These are phyloP conservation scores for Orestias chungarensis DNA, from an alignment of 2,797 vertebrate genomes.

Conservation along the genomic window DNA sequence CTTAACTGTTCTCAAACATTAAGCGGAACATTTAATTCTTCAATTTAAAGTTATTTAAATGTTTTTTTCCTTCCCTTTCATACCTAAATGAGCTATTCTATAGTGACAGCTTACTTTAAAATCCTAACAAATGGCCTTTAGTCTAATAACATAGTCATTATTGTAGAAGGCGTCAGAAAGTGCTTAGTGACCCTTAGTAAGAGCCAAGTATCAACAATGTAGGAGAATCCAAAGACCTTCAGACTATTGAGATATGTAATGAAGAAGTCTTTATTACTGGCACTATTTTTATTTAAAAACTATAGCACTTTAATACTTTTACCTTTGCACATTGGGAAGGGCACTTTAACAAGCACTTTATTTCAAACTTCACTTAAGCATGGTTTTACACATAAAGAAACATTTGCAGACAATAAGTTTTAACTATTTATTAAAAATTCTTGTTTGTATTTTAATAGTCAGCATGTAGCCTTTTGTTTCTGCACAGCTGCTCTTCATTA, in stretches of 20 bases:
- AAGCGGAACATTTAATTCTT: slow-evolving; percentile 63
- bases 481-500: too few species aligned
- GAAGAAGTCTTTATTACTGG: too few species aligned
- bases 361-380: too few species aligned
- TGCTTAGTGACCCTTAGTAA: slow-evolving; percentile 53
- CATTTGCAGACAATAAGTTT: too few species aligned
- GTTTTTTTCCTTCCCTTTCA: slow-evolving; percentile 30
- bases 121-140: slow-evolving; percentile 54
- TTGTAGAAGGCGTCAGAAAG: slow-evolving; percentile 45
- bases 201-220: slow-evolving; percentile 45
- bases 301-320: too few species aligned
- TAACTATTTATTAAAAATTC: too few species aligned
- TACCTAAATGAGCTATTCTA: slow-evolving; percentile 54
- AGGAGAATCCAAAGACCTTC: slow-evolving; percentile 29
- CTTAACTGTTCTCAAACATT: slow-evolving; percentile 43
- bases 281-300: too few species aligned
- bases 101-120: slow-evolving; percentile 58
- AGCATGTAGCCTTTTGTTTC: too few species aligned
- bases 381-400: too few species aligned
- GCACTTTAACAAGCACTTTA: too few species aligned
- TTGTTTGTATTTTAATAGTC: too few species aligned
- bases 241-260: slow-evolving; percentile 1
- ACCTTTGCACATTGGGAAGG: too few species aligned
- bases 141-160: slow-evolving; percentile 45
- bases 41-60: slow-evolving; percentile 43